A percentile compares a stretch with the other conserved stretches of the same genome.
phyloP scores from a whole-genome alignment of 2,113 vertebrate genomes.

The Camelus bactrianus region DNA sequence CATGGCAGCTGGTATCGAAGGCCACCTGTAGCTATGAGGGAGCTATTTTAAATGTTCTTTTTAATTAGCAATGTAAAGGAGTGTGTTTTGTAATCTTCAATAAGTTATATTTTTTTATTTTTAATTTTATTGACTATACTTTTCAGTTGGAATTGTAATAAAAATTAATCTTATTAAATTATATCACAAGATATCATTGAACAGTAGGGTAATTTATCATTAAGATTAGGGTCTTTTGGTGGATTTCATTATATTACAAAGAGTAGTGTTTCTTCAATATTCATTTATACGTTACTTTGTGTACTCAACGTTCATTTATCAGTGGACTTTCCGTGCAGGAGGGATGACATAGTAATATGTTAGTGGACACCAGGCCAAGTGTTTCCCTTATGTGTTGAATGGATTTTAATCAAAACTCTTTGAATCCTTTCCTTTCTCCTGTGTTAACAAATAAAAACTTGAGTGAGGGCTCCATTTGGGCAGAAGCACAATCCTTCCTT shows the following conservation, averaged over 20 bases:
- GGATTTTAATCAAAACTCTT: background rate
- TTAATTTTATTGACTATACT: background rate
- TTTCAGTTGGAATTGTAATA: slow-evolving; percentile 19
- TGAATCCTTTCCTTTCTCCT: background rate
- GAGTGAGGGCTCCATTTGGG: background rate
- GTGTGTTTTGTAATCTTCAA: background rate
- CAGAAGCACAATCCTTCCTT: background rate
- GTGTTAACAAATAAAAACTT: background rate
- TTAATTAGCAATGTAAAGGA: background rate
- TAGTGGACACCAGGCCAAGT: background rate
- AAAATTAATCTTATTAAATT: slow-evolving; percentile 1
- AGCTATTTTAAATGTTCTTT: slow-evolving; percentile 36
- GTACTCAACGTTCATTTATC: background rate
- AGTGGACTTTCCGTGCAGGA: background rate
- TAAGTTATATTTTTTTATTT: slow-evolving; percentile 7
- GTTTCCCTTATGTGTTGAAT: background rate
- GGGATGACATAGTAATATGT: background rate
- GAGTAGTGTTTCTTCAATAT: background rate
- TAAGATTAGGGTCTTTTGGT: background rate
- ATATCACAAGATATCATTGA: background rate
- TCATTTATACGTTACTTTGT: background rate
- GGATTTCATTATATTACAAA: background rate
- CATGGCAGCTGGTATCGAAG: background rate
- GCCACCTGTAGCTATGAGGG: background rate
- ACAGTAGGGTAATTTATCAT: background rate